Base-by-base conservation (phyloP, 2,797 vertebrate genomes). In the Parauchenoglanis ngamensis region DNA sequence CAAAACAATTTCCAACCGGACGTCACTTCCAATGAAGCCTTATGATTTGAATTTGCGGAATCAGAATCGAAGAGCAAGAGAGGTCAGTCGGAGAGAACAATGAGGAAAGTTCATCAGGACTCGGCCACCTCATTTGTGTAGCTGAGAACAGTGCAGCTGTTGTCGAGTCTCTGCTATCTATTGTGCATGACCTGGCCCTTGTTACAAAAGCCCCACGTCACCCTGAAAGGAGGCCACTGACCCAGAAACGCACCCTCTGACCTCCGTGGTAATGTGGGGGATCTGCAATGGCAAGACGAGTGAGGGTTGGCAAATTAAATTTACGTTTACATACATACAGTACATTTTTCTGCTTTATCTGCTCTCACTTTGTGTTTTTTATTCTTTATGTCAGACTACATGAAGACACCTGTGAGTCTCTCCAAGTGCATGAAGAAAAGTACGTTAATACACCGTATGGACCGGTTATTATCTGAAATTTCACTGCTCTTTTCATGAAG, bases 91-190 rank as follows among this genome's bases (percentile, higher is more conserved):
- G 59, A 87, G 46, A 73, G 84, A 89, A 88, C 68, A 86, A 79
- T 68, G 68, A 82, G 61, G 57, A 90, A 90, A 90, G 88, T 90
- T 89, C 86, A 90, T 90, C 88, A 90, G 86, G 82, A 65, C 86
- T 78, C 87, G 80, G 82, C 84, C 88, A 90, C 88, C 90, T 91
- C 56, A 89, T 91, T 90, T 90, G 76, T 67, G 79, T 88, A 81
- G 83, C 86, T 91, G 90, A 85, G 89, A 92, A 88, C 87, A 88
- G 73, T 89, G 87, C 88, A 91, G 91, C 90, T 91, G 90, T 89
- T 91, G 87, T 89, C 63, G 54, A 89, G 89, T 31, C 83, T 90
- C 75, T 40, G 67, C 79, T 61, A 83, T 81, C 88, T 88, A 90
- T 91, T 90, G 87, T 90, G 77, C 87, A 72, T 81, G 76, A 59